Base-by-base conservation (phyloP, 1,140 invertebrate genomes). In the Drosophila athabasca region DNA sequence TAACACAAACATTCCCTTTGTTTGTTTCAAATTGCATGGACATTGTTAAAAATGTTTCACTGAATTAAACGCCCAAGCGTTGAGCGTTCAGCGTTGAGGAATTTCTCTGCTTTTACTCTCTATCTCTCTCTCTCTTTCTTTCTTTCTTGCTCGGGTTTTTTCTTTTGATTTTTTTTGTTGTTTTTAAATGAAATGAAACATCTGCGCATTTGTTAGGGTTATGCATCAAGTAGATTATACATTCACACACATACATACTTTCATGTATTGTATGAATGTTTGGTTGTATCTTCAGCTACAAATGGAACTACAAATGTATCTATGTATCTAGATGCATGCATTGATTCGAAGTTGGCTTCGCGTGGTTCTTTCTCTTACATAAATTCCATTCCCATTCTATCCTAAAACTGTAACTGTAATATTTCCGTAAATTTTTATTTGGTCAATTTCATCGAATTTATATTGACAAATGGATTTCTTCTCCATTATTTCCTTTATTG, bases 1-100 rank as follows among this genome's bases (percentile, higher is more conserved):
- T 89, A 88, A 88, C 84, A 88, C 79, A 88, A 85, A 82, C 82
- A 85, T 85, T 88, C 70, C 79, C 83, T 79, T 87, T 88, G 83
- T 87, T 87, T 87, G 82, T 87, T 87, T 87, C 78, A 85, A 85
- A 85, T 85, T 78, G 82, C 82, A 87, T 76, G 82, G 75, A 85
- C 74, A 85, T 85, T 87, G 82, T 85, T 85, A 48, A 79, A 85
- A 88, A 88, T 85, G 83, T 79, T 85, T 88, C 75, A 87, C 69
- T 69, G 78, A 81, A 87, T 85, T 81, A 82, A 82, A 64, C 54
- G 62, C 77, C 35, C 49, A 76, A 71, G 45, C 24, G 29, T 61
- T 48, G 58, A 79, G 71, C 77, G 29, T 60, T 39, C 46, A 79
- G 71, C 81, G 77, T 77, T 80, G 64, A 68, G 83, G 83, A 82